Percentiles rank a stretch among this genome's conserved stretches.
phyloP scores from a whole-genome alignment of 2,113 vertebrate genomes.

The Sceloporus undulatus region DNA sequence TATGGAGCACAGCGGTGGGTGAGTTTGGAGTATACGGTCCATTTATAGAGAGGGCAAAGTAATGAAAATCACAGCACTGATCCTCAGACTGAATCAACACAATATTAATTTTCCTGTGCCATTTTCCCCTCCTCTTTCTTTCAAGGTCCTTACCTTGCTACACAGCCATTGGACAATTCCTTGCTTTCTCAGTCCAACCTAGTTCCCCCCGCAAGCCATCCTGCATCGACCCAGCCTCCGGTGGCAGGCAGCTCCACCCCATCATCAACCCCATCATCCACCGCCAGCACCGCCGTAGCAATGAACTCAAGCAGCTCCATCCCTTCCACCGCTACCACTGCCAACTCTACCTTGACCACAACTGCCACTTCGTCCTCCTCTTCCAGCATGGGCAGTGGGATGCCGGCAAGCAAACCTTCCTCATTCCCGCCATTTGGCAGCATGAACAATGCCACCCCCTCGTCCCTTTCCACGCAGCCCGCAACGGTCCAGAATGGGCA shows the following conservation, averaged over 20 bases:
- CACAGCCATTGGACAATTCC: conserved; percentile 92
- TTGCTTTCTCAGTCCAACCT: conserved; percentile 91
- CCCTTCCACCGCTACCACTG: conserved; percentile 81
- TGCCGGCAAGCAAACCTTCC: conserved; percentile 86
- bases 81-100: neutral
- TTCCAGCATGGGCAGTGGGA: conserved; percentile 74
- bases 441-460: conserved; percentile 77
- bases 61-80: neutral
- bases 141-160: conserved; percentile 95
- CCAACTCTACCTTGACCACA: conserved; percentile 78
- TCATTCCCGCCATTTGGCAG: conserved; percentile 90
- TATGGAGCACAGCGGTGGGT: neutral
- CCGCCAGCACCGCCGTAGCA: conserved; percentile 71
- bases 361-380: conserved; percentile 82
- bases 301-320: conserved; percentile 80
- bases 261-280: conserved; percentile 71
- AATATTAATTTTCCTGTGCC: neutral
- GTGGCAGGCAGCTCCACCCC: conserved; percentile 73
- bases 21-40: neutral
- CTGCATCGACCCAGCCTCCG: conserved; percentile 81
- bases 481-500: conserved; percentile 84
- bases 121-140: neutral
- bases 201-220: conserved; percentile 81
- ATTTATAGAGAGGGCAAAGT: neutral
- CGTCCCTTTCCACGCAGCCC: conserved; percentile 80